Conservation (phyloP, 2,113 vertebrate species). For the Bufo bufo region DNA sequence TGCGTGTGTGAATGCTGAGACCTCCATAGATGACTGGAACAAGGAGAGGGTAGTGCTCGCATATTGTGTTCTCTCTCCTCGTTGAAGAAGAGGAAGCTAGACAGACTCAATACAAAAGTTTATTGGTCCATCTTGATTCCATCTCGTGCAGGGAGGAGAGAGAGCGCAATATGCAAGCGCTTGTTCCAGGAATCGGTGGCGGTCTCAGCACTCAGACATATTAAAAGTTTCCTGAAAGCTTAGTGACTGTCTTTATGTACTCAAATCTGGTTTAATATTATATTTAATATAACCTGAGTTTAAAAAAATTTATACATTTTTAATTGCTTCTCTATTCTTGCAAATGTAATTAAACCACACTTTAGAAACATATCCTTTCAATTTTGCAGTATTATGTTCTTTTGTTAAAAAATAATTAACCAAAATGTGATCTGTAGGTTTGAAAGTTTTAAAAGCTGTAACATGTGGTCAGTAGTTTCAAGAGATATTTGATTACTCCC, state of each 20-base stretch:
- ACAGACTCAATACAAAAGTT: too few relatives aligned
- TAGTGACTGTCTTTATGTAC: background rate
- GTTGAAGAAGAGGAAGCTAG: too few relatives aligned
- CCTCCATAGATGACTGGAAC: too few relatives aligned
- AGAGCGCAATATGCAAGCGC: too few relatives aligned
- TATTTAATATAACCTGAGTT: background rate
- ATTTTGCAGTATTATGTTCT: background rate
- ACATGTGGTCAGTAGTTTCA: slow-evolving; percentile 48
- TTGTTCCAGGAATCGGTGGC: too few relatives aligned
- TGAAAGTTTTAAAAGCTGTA: background rate
- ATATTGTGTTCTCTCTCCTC: too few relatives aligned
- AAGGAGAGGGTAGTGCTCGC: too few relatives aligned
- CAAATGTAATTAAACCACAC: background rate
- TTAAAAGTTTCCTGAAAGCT: too few relatives aligned
- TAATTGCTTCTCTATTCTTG: background rate
- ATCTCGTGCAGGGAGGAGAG: too few relatives aligned
- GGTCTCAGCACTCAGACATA: too few relatives aligned
- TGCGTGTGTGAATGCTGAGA: too few relatives aligned
- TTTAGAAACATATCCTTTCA: background rate
- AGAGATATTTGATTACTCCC: slow-evolving; percentile 42
- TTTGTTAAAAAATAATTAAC: background rate
- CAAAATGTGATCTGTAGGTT: slow-evolving; percentile 12
- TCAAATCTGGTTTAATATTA: background rate
- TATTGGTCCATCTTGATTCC: too few relatives aligned
- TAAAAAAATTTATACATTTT: background rate